phyloP scores from a whole-genome alignment of 2,888 invertebrate species.

The Leucophora obtusa region DNA sequence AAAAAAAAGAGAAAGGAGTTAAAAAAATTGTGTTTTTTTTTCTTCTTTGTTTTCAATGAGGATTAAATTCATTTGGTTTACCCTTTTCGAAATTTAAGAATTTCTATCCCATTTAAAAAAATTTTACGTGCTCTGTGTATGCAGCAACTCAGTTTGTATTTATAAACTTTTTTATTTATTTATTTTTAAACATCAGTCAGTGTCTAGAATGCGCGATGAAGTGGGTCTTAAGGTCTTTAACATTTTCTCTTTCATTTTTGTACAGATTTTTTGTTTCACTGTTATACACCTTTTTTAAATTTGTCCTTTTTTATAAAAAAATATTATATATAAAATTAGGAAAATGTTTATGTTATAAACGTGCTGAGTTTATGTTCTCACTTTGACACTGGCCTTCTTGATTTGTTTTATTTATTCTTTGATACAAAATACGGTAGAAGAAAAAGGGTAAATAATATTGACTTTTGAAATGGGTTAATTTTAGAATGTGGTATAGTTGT shows the following conservation, averaged over 20 bases:
- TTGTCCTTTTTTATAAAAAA: constrained; percentile 8
- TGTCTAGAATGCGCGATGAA: constrained; percentile 64
- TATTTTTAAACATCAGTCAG: constrained; percentile 58
- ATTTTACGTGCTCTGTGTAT: constrained; percentile 27
- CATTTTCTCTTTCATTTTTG: constrained; percentile 26
- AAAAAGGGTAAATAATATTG: constrained; percentile 37
- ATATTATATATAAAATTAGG: constrained; percentile 31
- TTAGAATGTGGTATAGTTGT: constrained; percentile 34
- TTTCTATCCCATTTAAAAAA: constrained; percentile 43
- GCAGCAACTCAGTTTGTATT: not conserved
- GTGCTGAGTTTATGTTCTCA: constrained; percentile 46
- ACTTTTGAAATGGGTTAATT: constrained; percentile 61
- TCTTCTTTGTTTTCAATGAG: constrained; percentile 29
- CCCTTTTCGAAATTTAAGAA: constrained; percentile 26
- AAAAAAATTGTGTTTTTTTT: constrained; percentile 1
- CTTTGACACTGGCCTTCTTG: constrained; percentile 44
- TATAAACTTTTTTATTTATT: constrained; percentile 25
- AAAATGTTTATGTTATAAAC: constrained; percentile 27
- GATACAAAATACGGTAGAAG: not conserved
- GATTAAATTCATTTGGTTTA: constrained; percentile 34
- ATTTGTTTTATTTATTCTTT: not conserved
- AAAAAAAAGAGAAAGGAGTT: constrained; percentile 6
- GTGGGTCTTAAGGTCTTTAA: constrained; percentile 53
- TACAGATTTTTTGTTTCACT: constrained; percentile 9
- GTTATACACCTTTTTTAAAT: constrained; percentile 23